A percentile compares a stretch with the other conserved stretches of the same genome.
Evolutionary conservation across 2,888 invertebrate genomes (phyloP).

Genomic region (Hetaerina titia): DNA sequence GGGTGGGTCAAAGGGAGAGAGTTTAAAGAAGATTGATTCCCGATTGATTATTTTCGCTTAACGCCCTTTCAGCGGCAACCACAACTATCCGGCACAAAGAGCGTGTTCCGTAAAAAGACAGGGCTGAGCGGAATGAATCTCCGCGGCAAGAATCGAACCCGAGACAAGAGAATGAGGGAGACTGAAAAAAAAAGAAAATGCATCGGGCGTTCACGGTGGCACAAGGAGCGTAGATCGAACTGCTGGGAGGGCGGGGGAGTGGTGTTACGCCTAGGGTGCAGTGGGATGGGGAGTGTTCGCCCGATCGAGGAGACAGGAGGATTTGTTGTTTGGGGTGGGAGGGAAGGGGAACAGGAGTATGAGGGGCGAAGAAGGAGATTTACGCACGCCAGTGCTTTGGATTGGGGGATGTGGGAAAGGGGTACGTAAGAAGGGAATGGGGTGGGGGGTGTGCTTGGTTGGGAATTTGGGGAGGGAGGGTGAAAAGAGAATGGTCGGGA

Average conservation of each 20-base stretch:
- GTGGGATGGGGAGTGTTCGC: background rate
- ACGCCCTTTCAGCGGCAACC: constrained; percentile 22
- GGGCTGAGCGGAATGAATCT: background rate
- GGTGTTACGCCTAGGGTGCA: background rate
- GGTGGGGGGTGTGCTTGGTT: background rate
- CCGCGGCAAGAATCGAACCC: constrained; percentile 45
- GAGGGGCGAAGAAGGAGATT: background rate
- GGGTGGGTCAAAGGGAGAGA: background rate
- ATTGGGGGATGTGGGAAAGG: background rate
- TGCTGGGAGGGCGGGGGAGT: too few relatives aligned
- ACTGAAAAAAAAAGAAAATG: background rate
- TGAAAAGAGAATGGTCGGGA: background rate
- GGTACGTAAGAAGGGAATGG: background rate
- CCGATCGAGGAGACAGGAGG: background rate
- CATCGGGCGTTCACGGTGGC: background rate
- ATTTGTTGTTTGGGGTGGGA: background rate
- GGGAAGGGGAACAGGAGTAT: background rate
- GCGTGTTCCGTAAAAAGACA: background rate
- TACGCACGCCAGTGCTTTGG: background rate
- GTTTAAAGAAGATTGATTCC: constrained; percentile 7
- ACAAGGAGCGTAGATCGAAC: background rate
- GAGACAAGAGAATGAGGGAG: background rate
- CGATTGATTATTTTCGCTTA: constrained; percentile 57
- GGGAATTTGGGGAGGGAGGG: background rate
- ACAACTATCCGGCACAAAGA: constrained; percentile 52